Evolutionary conservation across 2,888 invertebrate species (phyloP).

Genomic region (Pherbina coryleti): DNA sequence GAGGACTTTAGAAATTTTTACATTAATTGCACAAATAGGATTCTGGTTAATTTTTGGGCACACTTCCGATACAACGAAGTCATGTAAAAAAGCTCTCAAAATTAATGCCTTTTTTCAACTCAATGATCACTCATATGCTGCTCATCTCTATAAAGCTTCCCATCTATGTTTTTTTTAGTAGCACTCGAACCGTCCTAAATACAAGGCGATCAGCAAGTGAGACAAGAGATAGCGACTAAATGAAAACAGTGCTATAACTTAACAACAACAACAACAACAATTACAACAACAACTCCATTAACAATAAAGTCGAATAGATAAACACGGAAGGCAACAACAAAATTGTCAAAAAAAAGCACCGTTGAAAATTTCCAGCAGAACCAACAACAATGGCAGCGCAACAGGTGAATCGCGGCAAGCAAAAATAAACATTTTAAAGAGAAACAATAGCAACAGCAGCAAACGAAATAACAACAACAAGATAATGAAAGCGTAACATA

Average conservation of each 20-base stretch:
- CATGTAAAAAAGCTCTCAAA: too few relatives aligned
- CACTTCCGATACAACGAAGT: too few relatives aligned
- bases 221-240: conserved; percentile 36
- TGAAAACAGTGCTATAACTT: conserved; percentile 29
- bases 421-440: background rate
- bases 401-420: background rate
- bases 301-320: conserved; percentile 3
- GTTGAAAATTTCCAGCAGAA: background rate
- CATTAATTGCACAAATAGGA: too few relatives aligned
- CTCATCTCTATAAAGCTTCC: too few relatives aligned
- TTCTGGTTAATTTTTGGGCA: too few relatives aligned
- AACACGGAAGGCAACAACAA: background rate
- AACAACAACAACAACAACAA: background rate
- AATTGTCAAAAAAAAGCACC: background rate
- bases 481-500: background rate
- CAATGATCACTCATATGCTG: too few relatives aligned
- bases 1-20: too few relatives aligned
- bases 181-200: conserved; percentile 41
- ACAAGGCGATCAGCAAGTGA: conserved; percentile 39
- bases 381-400: background rate
- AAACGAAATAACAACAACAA: background rate
- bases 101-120: too few relatives aligned
- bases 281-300: conserved; percentile 4
- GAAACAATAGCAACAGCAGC: background rate
- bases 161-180: conserved; percentile 34